phyloP scores from a whole-genome alignment of 2,888 invertebrate species.

The Tipula vernalis region DNA sequence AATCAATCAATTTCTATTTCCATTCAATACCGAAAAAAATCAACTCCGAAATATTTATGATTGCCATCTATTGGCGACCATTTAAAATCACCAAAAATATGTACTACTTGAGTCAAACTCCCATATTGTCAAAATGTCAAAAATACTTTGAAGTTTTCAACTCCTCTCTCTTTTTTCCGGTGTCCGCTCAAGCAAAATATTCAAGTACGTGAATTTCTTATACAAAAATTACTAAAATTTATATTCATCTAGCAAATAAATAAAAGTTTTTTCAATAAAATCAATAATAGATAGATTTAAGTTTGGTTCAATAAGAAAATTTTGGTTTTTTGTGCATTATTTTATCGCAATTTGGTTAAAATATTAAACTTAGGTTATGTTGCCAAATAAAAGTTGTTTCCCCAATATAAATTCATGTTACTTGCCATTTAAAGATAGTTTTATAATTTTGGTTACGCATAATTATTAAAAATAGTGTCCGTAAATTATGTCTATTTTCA shows the following conservation, averaged over 20 bases:
- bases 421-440: neutral
- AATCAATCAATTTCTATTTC: too few species aligned
- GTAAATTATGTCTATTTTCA: neutral
- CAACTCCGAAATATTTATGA: neutral
- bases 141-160: neutral
- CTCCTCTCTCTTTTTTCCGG: slow-evolving; percentile 33
- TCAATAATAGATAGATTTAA: neutral
- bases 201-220: slow-evolving; percentile 27
- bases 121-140: neutral
- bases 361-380: neutral
- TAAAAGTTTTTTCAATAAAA: neutral
- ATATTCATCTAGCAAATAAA: slow-evolving; percentile 18
- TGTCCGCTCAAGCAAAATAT: slow-evolving; percentile 29
- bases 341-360: neutral
- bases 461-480: neutral
- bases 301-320: neutral
- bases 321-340: neutral
- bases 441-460: neutral
- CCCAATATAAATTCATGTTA: neutral
- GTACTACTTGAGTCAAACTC: neutral
- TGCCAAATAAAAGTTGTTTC: neutral
- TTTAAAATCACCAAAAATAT: neutral
- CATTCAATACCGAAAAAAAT: too few species aligned
- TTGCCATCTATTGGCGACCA: neutral
- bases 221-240: slow-evolving; percentile 23